Evolutionary conservation across 2,888 invertebrate species (phyloP), one percentile per base, ranked within the genome.

Genomic region (Lumbricus terrestris): DNA sequence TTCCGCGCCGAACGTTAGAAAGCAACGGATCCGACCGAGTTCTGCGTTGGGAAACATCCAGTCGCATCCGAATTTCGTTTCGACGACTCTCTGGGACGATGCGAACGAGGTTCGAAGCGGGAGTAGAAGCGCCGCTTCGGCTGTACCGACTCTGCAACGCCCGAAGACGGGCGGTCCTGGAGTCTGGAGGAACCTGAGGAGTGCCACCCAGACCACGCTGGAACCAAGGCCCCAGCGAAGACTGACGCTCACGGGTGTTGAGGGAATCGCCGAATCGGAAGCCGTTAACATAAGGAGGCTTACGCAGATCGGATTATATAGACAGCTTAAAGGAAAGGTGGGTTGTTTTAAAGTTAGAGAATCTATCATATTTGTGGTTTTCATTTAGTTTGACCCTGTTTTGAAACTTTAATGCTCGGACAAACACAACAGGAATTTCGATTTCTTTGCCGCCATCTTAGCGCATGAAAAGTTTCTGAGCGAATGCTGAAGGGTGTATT

Each of bases 31-130:
- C 16, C 85, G 94, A 88, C 94, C 94, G 13, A 94, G 93, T 90
- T 94, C 94, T 11, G 95, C 95, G 3, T 92, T 94, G 23, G 94
- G 94, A 3, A 94, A 94, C 91, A 90, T 95, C 40, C 94, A 95
- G 91, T 94, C 93, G 23, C 94, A 94, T 90, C 94, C 93, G 34
- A 92, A 93, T 82, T 95, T 91, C 91, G 34, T 85, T 34, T 92
- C 93, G 13, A 93, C 94, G 16, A 93, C 94, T 90, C 92, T 94
- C 33, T 94, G 93, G 89, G 94, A 94, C 89, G 93, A 92, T 82
- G 90, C 92, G 16, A 92, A 94, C 34, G 93, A 94, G 13, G 91
- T 94, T 15, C 93, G 94, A 8, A 93, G 93, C 16, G 89, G 33
- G 20, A 91, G 91, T 15, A 89, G 91, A 15, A 54, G 34, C 69